Base-by-base conservation (phyloP, 1,140 invertebrate species). In the Tribolium castaneum region DNA sequence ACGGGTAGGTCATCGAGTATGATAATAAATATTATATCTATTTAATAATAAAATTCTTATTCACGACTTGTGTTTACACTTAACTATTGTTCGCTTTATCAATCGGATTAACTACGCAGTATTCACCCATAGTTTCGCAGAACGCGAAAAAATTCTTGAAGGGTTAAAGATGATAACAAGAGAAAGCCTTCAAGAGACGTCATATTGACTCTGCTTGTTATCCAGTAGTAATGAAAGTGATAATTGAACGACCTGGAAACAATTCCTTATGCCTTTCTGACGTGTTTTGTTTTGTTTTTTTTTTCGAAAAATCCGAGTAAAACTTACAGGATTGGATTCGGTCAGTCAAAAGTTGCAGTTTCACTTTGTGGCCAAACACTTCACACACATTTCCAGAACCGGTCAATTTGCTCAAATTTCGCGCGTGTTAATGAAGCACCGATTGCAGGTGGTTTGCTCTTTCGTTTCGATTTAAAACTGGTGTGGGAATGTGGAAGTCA, bases 401-500 rank as follows among this genome's bases (percentile, higher is more conserved):
- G n/a, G 7, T n/a, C 4, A 45, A 4, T n/a, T 45, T 9, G 7
- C 0, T 45, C 3, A 0, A 10, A 45, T 45, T n/a, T 45, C 9
- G 39, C 39, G 7, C 39, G 39, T 45, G 6, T 45, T 45, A 4
- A 6, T 30, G 25, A 30, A 30, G 1, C 5, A 62, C 56, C 22
- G 30, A 62, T 62, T 39, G 59, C 30, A 59, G 59, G 59, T 35
- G 25, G 25, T 66, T 14, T 35, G 59, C 14, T 66, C 30, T 30
- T 59, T 59, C 22, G 54, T 59, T 66, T 66, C 59, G 34, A 66
- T 19, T 59, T 59, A 22, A 59, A 59, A 59, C 59, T 66, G 59
- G 59, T 66, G 30, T 66, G 59, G 30, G 59, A 66, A 66, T 30
- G 30, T 66, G 54, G 54, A 59, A 66, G 30, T 66, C 59, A 66